phyloP scores from a whole-genome alignment of 30 jellyfish, hydroid and myxozoan genomes.

The Turritopsis dohrnii region DNA sequence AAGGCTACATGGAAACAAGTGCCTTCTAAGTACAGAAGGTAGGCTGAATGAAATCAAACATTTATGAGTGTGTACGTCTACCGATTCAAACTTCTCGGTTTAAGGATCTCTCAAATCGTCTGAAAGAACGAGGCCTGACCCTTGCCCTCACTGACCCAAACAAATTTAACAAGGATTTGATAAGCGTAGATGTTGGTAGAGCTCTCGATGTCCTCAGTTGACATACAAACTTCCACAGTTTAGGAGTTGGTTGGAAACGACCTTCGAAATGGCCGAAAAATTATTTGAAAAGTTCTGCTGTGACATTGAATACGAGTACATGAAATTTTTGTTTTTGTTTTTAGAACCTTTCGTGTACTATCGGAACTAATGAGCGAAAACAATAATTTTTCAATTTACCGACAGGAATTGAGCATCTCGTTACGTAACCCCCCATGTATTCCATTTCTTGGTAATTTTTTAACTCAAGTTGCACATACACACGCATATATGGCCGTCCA shows the following conservation, averaged over 20 bases:
- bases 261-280: no score
- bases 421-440: conserved; percentile 53
- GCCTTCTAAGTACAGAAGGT: conserved; percentile 67
- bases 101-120: no score
- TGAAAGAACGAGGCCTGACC: no score
- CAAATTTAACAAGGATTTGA: not conserved
- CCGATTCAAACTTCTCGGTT: no score
- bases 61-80: no score
- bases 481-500: conserved; percentile 75
- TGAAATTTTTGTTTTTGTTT: not conserved
- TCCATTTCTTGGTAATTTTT: conserved; percentile 82
- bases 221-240: no score
- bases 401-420: conserved; percentile 44
- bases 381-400: conserved; percentile 50
- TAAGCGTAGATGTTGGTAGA: no score
- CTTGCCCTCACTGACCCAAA: not conserved
- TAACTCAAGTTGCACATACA: conserved; percentile 80
- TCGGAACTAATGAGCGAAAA: conserved; percentile 70
- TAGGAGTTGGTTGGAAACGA: no score
- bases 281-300: no score
- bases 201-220: no score
- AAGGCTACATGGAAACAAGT: conserved; percentile 85
- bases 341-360: conserved; percentile 60
- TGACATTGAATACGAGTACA: no score
- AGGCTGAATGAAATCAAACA: not conserved